Evolutionary conservation across 2,113 vertebrate genomes (phyloP), one percentile per base, ranked within the genome.

Genomic region (Gallinago paraguaiae): DNA sequence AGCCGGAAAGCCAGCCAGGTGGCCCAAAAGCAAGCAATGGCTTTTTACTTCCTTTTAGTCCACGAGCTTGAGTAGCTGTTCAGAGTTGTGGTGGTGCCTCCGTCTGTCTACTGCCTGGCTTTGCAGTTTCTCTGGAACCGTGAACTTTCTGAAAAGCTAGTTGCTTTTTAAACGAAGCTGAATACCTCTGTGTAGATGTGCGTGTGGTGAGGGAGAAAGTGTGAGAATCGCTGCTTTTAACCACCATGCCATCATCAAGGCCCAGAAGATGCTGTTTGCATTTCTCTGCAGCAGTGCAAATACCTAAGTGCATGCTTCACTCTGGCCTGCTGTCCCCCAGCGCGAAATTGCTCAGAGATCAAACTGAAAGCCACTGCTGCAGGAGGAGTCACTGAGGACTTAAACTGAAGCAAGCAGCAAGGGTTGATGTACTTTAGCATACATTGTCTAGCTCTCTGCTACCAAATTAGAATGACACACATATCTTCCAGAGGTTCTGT

Each of bases 91-190:
- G 16, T 57, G n/a, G 37, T 65, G 7, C n/a, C 45, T 54, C 1
- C 1, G 0, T 70, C 24, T 74, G 9, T 46, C 31, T 63, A 3
- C 25, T 56, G 30, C 33, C 35, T 0, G 4, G 33, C 27, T 81
- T 91, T 1, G 18, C n/a, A 23, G 4, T 78, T 81, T 70, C 51
- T 68, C 18, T 74, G 54, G 57, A 84, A 67, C 50, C 37, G 28
- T 67, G 70, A 86, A 76, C 53, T 86, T 79, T 69, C 24, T 76
- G 46, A 56, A 60, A 68, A 76, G 48, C 43, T 10, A 43, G 13
- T 17, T 48, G 46, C 16, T 33, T 80, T 93, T 93, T 76, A 51
- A 71, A 28, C 56, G 69, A 78, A 82, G 9, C 13, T 85, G 24
- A 67, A 1, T 68, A 22, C 54, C 16, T 46, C 61, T 56, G 7